Evolutionary conservation across 2,113 vertebrate species (phyloP), one percentile per base, ranked within the genome.

Genomic region (Pachycephala philippinensis): DNA sequence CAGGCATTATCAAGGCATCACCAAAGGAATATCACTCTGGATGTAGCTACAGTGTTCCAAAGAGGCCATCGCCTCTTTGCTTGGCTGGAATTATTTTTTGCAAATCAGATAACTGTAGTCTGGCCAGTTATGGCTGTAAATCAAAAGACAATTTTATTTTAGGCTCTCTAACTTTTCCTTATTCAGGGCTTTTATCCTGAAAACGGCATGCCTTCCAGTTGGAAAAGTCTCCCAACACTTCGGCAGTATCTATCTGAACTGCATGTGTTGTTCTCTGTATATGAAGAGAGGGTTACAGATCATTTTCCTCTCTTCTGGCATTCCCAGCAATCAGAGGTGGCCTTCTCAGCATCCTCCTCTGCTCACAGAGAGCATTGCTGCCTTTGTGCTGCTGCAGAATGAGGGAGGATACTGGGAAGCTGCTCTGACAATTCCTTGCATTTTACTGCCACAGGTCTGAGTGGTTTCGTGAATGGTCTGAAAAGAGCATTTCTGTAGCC

Each of bases 261-360:
- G 44, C 20, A 13, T 1, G 0, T 40, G 19, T 21, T 57, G 1
- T 10, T 79, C 31, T 66, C 30, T 28, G 13, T 20, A 2, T 9
- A 4, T 22, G 53, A 52, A 52, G 54, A 71, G 35, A 50, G 16
- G 2, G 31, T 22, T 11, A 21, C 30, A 37, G 52, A 28, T 39
- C 2, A 9, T 56, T 60, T 23, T 61, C 26, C 23, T 72, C 11
- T 42, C 15, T 50, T 60, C 40, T 22, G 56, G 24, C 28, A 35
- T 44, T 77, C n/a, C 47, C 0, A 0, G 53, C 35, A 44, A 1
- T 35, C 1, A 3, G 24, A 45, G 7, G n/a, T 30, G 35, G 33
- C 44, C 15, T 40, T 37, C 40, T 80, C 5, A 2, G 31, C 59
- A 47, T 23, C 45, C 53, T 59, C 26, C 27, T 50, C 50, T 28